Conservation (phyloP, 2,888 invertebrate genomes). For the Cheilosia urbana region DNA sequence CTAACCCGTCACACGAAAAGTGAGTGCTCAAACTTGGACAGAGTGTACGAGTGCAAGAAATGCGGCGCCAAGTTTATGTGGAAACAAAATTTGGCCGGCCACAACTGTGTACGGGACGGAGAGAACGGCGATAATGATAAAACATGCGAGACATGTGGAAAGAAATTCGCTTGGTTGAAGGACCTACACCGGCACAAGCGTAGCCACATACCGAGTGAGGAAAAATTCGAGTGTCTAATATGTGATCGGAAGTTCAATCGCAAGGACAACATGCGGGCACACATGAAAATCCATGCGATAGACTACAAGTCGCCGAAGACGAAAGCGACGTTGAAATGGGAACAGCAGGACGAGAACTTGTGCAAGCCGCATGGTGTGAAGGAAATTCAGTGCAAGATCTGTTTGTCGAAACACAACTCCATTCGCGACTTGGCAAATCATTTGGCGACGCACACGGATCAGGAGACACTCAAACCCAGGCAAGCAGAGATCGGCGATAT, state of each 20-base stretch:
- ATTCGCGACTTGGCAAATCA: conserved; percentile 81
- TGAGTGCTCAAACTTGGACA: conserved; percentile 79
- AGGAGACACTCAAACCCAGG: conserved; percentile 75
- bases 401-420: conserved; percentile 80
- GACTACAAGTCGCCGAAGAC: conserved; percentile 23
- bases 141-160: conserved; percentile 87
- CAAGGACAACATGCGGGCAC: conserved; percentile 86
- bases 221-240: conserved; percentile 85
- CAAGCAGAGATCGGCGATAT: conserved; percentile 77
- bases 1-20: conserved; percentile 85
- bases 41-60: conserved; percentile 78
- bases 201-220: conserved; percentile 85
- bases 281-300: conserved; percentile 85
- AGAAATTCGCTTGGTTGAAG: conserved; percentile 87
- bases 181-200: conserved; percentile 87
- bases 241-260: conserved; percentile 86
- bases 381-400: conserved; percentile 82
- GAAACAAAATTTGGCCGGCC: conserved; percentile 80
- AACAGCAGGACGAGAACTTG: conserved; percentile 76
- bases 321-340: conserved; percentile 43
- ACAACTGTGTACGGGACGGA: conserved; percentile 67
- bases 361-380: conserved; percentile 82
- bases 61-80: conserved; percentile 81
- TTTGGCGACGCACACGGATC: conserved; percentile 78
- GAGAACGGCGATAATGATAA: conserved; percentile 75